These are phyloP conservation scores for Drosophila sp. DNA, from an alignment of 1,140 invertebrate species.

Conservation along the genomic window DNA sequence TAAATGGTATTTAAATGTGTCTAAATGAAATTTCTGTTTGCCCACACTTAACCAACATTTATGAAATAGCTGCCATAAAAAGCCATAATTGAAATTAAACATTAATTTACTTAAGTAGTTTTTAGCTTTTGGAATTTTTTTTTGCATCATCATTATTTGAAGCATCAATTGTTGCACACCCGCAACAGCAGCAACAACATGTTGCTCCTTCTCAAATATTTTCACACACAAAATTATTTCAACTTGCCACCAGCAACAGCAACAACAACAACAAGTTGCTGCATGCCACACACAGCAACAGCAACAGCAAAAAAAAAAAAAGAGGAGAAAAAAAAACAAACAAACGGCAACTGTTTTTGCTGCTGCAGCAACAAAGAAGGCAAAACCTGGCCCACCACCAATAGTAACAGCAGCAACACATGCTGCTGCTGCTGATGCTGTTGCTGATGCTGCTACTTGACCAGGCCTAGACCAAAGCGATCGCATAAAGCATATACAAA, in stretches of 20 bases:
- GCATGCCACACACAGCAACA: constrained; percentile 75
- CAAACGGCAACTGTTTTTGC: constrained; percentile 65
- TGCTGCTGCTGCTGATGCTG: constrained; percentile 37
- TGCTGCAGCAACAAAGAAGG: constrained; percentile 55
- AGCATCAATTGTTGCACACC: constrained; percentile 31
- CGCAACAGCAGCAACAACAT: constrained; percentile 2
- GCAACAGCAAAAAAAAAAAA: constrained; percentile 6
- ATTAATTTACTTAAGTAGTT: constrained; percentile 5
- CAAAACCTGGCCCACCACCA: constrained; percentile 23
- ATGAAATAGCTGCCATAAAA: constrained; percentile 4
- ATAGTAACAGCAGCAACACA: constrained; percentile 45
- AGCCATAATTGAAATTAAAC: constrained; percentile 36
- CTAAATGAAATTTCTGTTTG: constrained; percentile 72
- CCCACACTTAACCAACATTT: constrained; percentile 72
- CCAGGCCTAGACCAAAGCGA: constrained; percentile 66
- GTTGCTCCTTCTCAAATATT: constrained; percentile 60
- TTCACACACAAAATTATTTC: constrained; percentile 78
- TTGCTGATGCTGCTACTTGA: constrained; percentile 63
- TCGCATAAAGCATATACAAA: constrained; percentile 80
- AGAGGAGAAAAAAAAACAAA: constrained; percentile 23
- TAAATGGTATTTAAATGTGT: constrained; percentile 83
- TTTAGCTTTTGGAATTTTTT: constrained; percentile 2
- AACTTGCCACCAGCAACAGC: constrained; percentile 64
- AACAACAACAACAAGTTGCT: constrained; percentile 48
- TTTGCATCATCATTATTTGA: neutral